phyloP scores from a whole-genome alignment of 2,888 invertebrate species.

The Polyommatus iphigenia region DNA sequence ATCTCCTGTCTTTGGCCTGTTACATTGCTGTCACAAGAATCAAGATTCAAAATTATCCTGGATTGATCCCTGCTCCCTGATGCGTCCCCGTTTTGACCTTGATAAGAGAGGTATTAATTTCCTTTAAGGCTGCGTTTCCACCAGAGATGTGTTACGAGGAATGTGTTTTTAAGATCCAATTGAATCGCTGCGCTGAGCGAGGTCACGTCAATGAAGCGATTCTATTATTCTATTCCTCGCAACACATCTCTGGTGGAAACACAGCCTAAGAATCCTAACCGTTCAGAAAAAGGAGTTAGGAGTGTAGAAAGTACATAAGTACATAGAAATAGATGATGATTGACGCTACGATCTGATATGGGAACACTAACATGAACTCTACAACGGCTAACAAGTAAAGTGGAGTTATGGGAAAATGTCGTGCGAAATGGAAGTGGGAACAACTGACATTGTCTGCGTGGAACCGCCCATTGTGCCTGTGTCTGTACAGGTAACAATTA shows the following conservation, averaged over 20 bases:
- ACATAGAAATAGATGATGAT: background rate
- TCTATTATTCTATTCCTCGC: no score
- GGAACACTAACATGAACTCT: slow-evolving; percentile 24
- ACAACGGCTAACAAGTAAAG: slow-evolving; percentile 41
- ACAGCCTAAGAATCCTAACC: no score
- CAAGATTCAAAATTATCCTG: background rate
- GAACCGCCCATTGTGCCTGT: background rate
- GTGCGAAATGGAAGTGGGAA: slow-evolving; percentile 71
- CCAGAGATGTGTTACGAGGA: no score
- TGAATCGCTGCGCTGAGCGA: no score
- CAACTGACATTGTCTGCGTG: slow-evolving; percentile 62
- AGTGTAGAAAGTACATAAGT: background rate
- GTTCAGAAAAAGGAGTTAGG: background rate
- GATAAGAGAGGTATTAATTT: no score
- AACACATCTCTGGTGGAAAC: no score
- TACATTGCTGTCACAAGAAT: background rate
- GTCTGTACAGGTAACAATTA: background rate
- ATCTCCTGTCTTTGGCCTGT: background rate
- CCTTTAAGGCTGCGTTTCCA: no score
- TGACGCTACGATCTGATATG: background rate
- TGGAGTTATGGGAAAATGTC: slow-evolving; percentile 64
- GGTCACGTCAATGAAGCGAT: no score
- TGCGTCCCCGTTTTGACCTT: background rate
- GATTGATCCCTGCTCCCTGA: background rate
- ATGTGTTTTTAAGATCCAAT: no score